phyloP scores from a whole-genome alignment of 2,797 vertebrate genomes.

The Microtus obscurus region DNA sequence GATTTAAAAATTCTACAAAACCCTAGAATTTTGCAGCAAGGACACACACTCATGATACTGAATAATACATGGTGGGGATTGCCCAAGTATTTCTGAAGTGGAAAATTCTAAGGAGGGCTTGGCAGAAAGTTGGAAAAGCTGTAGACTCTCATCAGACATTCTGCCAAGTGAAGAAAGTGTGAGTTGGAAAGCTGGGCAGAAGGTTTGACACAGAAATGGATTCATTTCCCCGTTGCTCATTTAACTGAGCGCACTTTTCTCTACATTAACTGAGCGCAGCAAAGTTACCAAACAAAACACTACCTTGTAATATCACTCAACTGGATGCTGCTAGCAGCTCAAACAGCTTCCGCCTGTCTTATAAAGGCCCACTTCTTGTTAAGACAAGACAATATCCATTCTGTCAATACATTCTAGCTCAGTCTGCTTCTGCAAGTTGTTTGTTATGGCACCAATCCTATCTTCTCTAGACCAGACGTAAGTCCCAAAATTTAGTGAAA shows the following conservation, averaged over 20 bases:
- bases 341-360: background rate
- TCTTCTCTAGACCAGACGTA: background rate
- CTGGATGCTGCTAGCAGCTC: background rate
- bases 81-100: slow-evolving; percentile 68
- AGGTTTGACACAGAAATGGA: slow-evolving; percentile 48
- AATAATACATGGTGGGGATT: slow-evolving; percentile 62
- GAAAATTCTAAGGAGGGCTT: slow-evolving; percentile 80
- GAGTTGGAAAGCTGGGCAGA: slow-evolving; percentile 40
- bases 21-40: slow-evolving; percentile 64
- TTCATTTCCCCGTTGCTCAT: background rate
- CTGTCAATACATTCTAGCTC: slow-evolving; percentile 18
- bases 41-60: slow-evolving; percentile 37
- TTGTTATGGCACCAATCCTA: background rate
- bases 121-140: slow-evolving; percentile 71
- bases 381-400: background rate
- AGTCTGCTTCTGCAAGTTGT: slow-evolving; percentile 17
- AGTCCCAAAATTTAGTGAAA: slow-evolving; percentile 26
- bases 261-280: background rate
- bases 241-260: background rate
- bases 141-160: slow-evolving; percentile 24
- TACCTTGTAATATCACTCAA: background rate
- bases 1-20: slow-evolving; percentile 2
- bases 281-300: background rate
- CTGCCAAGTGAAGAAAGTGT: slow-evolving; percentile 47
- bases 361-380: background rate